Percentiles rank a stretch among this genome's conserved stretches.
phyloP scores from a whole-genome alignment of 2,888 invertebrate genomes.

The Machimus rusticus region DNA sequence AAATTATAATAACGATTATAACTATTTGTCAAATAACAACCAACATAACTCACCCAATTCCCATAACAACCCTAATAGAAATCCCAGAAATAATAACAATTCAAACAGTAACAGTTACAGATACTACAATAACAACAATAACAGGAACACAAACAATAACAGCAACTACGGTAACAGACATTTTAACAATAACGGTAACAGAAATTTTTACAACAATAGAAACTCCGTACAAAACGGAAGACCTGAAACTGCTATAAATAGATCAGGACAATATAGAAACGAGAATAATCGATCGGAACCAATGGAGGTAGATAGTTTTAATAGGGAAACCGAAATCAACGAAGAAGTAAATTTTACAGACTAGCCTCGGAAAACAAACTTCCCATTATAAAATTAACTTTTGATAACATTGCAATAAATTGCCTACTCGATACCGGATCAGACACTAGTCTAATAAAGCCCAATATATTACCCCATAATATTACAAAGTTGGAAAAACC shows the following conservation, averaged over 20 bases:
- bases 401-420: conserved; percentile 17
- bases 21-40: too few species aligned
- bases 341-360: neutral
- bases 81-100: too few species aligned
- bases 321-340: neutral
- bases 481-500: neutral
- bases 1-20: neutral
- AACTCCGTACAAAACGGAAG: neutral
- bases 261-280: neutral
- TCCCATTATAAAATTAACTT: conserved; percentile 23
- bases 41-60: too few species aligned
- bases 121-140: too few species aligned
- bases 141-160: too few species aligned
- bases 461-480: neutral
- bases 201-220: neutral
- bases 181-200: neutral
- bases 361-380: conserved; percentile 62
- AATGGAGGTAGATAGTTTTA: conserved; percentile 32
- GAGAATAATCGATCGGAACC: neutral
- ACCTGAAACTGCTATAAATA: neutral
- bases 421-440: conserved; percentile 32
- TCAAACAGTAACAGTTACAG: too few species aligned
- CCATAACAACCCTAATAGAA: too few species aligned
- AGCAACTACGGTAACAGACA: too few species aligned
- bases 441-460: conserved; percentile 33